Base-by-base conservation (phyloP, 2,888 invertebrate species). In the Lottia gigantea region DNA sequence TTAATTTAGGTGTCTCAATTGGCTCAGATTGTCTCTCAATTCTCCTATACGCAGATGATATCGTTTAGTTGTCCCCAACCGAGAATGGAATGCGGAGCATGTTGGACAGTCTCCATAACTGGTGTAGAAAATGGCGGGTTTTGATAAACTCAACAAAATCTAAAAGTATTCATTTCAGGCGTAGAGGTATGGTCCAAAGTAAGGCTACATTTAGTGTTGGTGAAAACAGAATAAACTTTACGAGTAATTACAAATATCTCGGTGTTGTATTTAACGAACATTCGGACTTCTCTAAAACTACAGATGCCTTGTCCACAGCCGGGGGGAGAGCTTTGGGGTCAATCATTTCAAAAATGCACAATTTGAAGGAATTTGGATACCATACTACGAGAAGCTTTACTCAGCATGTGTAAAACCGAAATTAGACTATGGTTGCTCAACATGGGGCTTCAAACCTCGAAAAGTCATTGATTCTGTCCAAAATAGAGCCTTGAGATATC, bases 121-220 rank as follows among this genome's bases (percentile, higher is more conserved):
- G 74, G 74, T 74, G 70, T 19, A 70, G 63, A 46, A 46, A 61
- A 61, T 70, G 74, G 72, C 25, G 68, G 31, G 68, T 74, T 15
- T n/a, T 66, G 1, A 68, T 74, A 1, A 74, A 72, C 47, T 66
- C 68, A 2, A 19, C 49, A 15, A 74, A 70, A 61, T 74, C 74
- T 0, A 74, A 74, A 46, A 66, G 69, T 63, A 64, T 72, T 1
- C 74, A 74, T 46, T 74, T 74, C 31, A 46, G 72, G 26, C 65
- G 26, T 26, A 25, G 49, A 23, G 45, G 26, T 1, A 25, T 40
- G 14, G 23, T 49, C 23, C 46, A 64, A 31, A 71, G 64, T 16
- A 25, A 64, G 1, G 67, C 49, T 73, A 31, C 1, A n/a, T 73
- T 75, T 61, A 31, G 49, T 31, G 62, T 75, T 31, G 73, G 75